Evolutionary conservation across 2,888 invertebrate genomes (phyloP), one percentile per base, ranked within the genome.

Genomic region (Lasioglossum leucozonium): DNA sequence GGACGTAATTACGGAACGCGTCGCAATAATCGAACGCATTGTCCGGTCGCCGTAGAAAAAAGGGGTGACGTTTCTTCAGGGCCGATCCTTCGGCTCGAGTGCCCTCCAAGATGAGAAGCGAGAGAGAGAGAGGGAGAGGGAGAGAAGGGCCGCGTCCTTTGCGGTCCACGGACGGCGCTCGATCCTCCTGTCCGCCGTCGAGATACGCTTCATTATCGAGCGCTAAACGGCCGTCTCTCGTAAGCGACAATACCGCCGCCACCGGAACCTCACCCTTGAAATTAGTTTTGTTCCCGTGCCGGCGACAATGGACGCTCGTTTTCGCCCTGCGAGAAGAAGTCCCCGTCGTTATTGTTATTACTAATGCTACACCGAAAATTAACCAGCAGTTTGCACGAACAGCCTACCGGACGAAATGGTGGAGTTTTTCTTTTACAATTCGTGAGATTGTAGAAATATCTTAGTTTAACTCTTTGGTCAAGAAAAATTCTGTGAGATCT

Each of bases 261-360:
- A 11, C 67, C 37, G 37, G 37, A 40, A 40, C 77, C 88, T 84
- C 82, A 80, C 75, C 81, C 82, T 65, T 34, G 87, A 90, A 90
- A 90, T 91, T 88, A 88, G 91, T 91, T 92, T 92, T 92, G 91
- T 91, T 88, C 85, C 81, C 82, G 74, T 72, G 65, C 67, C 58
- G 16, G 22, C 79, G 78, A 91, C 88, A 90, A 91, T 91, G 86
- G 90, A 74, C 77, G 77, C 65, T 77, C 71, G 84, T 85, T 82
- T 84, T 85, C 82, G 74, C 67, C 30, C 67, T 30, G 47, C 72
- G 58, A 16, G 58, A 62, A 62, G 26, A 62, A 62, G 58, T 30
- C 58, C 26, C 30, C 30, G 26, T 62, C 30, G 26, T 62, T 62
- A 26, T 62, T 62, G 58, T 62, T 30, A 62, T 30, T 30, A 16